phyloP scores from a whole-genome alignment of 23 tunicate species.

The Trididemnum miniatum region DNA sequence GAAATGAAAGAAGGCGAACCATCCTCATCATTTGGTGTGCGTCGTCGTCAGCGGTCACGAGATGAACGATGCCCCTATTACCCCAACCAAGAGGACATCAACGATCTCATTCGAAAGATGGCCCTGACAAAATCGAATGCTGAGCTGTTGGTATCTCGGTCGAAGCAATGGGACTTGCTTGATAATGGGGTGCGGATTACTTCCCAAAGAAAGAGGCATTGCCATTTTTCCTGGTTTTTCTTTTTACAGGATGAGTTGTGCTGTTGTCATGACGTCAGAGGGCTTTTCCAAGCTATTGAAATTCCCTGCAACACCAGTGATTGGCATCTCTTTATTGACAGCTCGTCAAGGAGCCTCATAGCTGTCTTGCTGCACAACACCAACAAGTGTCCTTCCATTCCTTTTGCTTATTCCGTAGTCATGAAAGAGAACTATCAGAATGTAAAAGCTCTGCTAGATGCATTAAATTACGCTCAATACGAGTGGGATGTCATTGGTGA shows the following conservation, averaged over 20 bases:
- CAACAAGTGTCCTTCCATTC: constrained; percentile 45
- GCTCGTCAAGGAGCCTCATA: constrained; percentile 40
- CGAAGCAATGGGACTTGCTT: constrained; percentile 45
- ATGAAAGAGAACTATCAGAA: constrained; percentile 43
- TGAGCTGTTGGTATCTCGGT: constrained; percentile 30
- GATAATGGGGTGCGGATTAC: constrained; percentile 26
- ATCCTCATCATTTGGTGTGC: constrained; percentile 21
- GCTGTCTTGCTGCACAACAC: constrained; percentile 50
- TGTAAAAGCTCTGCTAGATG: constrained; percentile 29
- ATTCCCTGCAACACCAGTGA: constrained; percentile 39
- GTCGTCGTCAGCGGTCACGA: constrained; percentile 14
- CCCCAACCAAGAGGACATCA: constrained; percentile 44
- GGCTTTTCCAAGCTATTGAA: constrained; percentile 33
- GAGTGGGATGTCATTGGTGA: constrained; percentile 40
- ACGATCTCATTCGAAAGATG: constrained; percentile 31
- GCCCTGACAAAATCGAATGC: constrained; percentile 41
- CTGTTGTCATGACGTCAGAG: constrained; percentile 36
- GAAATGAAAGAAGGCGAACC: constrained; percentile 32
- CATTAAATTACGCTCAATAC: constrained; percentile 38
- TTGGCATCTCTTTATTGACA: constrained; percentile 38
- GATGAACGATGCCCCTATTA: constrained; percentile 41
- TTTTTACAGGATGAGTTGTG: constrained; percentile 21
- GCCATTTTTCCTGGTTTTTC: constrained; percentile 31
- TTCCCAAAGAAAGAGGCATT: constrained; percentile 44
- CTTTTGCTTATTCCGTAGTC: constrained; percentile 35